Base-by-base conservation (phyloP, 2,113 vertebrate genomes). In the Periophthalmodon schlosseri region DNA sequence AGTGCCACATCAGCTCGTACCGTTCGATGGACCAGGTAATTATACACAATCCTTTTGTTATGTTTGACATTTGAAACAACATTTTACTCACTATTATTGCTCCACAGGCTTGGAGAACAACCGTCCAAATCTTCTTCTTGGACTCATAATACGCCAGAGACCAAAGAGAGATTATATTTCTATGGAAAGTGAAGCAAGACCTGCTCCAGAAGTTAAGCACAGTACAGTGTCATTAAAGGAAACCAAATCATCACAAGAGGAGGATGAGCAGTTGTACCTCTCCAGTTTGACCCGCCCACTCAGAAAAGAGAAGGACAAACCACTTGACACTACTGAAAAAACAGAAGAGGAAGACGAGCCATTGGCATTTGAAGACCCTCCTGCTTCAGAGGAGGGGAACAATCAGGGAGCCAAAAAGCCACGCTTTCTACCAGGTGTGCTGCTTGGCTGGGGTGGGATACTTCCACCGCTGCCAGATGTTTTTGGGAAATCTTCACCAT, bases 11-110 rank as follows among this genome's bases (percentile, higher is more conserved):
- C 97, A 98, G 84, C 96, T 99, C 58, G 96, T 98, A 91, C 97
- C 98, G 79, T 99, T 99, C 89, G 98, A 99, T 90, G 97, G 97
- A 74, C 98, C 98, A 91, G 97, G 98, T 99, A 96, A 92, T 89
- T 54, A 69, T 16, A 11, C 14, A 8, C 10, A 20, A 21, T 57
- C 28, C 61, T 28, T 10, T 34, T 15, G 12, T 11, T 11, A 10
- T 69, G 74, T 21, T 34, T 68, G 15, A 3, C 66, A 36, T 77
- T 21, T 68, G 81, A 44, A 44, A 39, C 3, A 44, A 39, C 3
- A 10, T 39, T 44, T 65, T 39, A 65, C 63, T 65, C 56, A 18
- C 11, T 36, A 15, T 77, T 15, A 75, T 76, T 64, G 88, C 89
- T 89, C 87, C 66, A 69, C 89, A 99, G 98, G 98, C 24, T 95